Conservation (phyloP, 1,140 invertebrate genomes). For the Archivesica marissinica region DNA sequence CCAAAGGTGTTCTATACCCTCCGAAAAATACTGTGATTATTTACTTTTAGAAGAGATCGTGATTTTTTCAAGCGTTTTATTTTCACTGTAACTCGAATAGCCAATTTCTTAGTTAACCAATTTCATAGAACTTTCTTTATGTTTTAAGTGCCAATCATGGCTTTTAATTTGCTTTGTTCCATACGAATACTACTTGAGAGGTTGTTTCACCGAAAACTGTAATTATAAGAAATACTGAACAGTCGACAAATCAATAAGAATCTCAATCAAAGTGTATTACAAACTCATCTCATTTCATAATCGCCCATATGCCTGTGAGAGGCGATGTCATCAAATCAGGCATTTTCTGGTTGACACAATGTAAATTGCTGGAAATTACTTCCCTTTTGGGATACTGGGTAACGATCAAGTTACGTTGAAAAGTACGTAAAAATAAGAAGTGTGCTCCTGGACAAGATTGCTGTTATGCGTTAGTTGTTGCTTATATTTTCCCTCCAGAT, state of each 20-base stretch:
- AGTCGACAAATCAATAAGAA: slow-evolving; percentile 16
- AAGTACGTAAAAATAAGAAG: slow-evolving; percentile 40
- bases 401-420: background rate
- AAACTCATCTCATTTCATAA: slow-evolving; percentile 44
- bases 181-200: background rate
- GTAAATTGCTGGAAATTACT: slow-evolving; percentile 26
- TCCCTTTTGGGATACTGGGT: slow-evolving; percentile 21
- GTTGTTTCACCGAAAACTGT: slow-evolving; percentile 9
- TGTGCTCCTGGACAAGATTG: slow-evolving; percentile 2
- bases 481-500: background rate
- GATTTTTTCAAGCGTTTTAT: slow-evolving; percentile 14
- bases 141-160: slow-evolving; percentile 24
- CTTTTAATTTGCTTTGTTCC: slow-evolving; percentile 42
- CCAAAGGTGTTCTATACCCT: background rate
- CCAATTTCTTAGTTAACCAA: slow-evolving; percentile 21
- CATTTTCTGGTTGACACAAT: slow-evolving; percentile 14
- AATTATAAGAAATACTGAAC: slow-evolving; percentile 51
- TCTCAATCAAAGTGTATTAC: slow-evolving; percentile 36
- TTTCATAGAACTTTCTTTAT: slow-evolving; percentile 10
- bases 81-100: slow-evolving; percentile 24
- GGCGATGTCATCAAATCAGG: slow-evolving; percentile 16
- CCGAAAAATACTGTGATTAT: background rate
- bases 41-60: slow-evolving; percentile 4
- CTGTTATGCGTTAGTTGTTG: background rate
- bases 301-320: slow-evolving; percentile 3